A percentile compares a stretch with the other conserved stretches of the same genome.
Evolutionary conservation across 2,888 invertebrate species (phyloP).

Genomic region (Bimastos eiseni): DNA sequence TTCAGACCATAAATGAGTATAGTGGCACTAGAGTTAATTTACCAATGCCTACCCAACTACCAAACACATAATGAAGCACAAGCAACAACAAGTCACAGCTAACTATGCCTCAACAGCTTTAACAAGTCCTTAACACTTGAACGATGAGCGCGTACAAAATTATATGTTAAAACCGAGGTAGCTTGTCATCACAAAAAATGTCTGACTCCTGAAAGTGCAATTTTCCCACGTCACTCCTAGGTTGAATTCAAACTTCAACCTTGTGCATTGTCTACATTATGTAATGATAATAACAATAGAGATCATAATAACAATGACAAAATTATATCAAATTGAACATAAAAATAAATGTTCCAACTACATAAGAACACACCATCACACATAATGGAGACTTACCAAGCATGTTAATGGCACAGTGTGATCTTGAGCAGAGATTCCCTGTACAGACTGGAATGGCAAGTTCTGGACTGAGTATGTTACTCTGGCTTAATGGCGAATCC

Average conservation of each 20-base stretch:
- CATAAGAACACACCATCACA: neutral
- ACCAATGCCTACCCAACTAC: no score
- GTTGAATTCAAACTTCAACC: neutral
- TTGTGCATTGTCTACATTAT: neutral
- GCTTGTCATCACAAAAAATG: no score
- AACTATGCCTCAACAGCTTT: no score
- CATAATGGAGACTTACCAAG: constrained; percentile 67
- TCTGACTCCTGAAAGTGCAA: neutral
- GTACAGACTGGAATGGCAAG: constrained; percentile 76
- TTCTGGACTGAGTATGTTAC: constrained; percentile 76
- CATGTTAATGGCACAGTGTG: constrained; percentile 87
- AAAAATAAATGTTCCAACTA: neutral
- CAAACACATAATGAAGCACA: neutral
- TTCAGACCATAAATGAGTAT: neutral
- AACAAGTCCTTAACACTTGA: no score
- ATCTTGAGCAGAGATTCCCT: constrained; percentile 67
- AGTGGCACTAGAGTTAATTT: neutral
- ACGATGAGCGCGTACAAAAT: no score
- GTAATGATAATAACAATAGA: neutral
- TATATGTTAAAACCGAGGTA: no score
- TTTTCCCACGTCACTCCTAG: neutral
- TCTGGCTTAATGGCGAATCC: constrained; percentile 34
- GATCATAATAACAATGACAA: neutral
- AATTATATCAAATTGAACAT: no score
- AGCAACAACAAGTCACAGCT: neutral